Percentiles rank a stretch among this genome's conserved stretches.
Evolutionary conservation across 2,797 vertebrate genomes (phyloP).

Genomic region (Mormyrus proboscirostris): DNA sequence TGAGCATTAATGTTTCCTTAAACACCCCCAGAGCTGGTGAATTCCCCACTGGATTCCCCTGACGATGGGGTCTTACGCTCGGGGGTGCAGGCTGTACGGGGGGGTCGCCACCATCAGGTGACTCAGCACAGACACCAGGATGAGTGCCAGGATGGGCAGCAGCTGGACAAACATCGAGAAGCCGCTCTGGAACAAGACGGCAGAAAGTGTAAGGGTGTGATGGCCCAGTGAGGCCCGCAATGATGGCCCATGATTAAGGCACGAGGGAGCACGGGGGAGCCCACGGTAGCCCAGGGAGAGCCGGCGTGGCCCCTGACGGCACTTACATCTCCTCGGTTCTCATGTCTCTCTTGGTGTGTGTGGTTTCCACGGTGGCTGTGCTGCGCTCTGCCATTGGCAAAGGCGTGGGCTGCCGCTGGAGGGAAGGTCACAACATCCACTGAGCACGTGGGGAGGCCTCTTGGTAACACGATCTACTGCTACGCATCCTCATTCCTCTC

Average conservation of each 20-base stretch:
- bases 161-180: constrained; percentile 93
- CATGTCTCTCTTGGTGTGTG: neutral
- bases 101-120: constrained; percentile 98
- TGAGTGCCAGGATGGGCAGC: constrained; percentile 96
- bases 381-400: constrained; percentile 13
- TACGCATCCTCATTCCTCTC: neutral
- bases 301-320: too few relatives aligned
- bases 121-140: constrained; percentile 93
- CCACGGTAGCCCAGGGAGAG: neutral
- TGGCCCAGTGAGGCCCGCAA: neutral
- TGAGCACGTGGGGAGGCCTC: neutral
- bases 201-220: too few relatives aligned
- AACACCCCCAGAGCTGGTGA: neutral
- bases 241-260: neutral
- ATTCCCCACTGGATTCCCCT: neutral
- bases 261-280: neutral
- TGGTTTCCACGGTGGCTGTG: constrained; percentile 13
- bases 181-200: constrained; percentile 70
- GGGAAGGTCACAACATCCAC: neutral
- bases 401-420: constrained; percentile 17
- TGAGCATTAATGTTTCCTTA: neutral
- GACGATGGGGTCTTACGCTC: constrained; percentile 71
- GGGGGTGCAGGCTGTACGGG: constrained; percentile 91
- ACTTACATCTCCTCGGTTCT: constrained; percentile 21
- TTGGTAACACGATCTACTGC: neutral